Percentiles rank a stretch among this genome's conserved stretches.
phyloP scores from a whole-genome alignment of 2,113 vertebrate species.

The Takifugu bimaculatus region DNA sequence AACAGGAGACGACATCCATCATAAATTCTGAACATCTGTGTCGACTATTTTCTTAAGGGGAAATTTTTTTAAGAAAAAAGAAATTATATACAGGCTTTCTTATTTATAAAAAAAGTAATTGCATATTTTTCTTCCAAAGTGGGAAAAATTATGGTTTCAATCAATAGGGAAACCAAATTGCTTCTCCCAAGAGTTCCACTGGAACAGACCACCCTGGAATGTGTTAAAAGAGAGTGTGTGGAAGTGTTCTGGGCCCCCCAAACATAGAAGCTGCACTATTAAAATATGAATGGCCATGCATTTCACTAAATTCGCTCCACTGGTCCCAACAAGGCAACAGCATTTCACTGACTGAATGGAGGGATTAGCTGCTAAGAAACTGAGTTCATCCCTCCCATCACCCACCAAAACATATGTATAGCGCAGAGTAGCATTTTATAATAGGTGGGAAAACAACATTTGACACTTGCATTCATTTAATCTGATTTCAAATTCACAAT shows the following conservation, averaged over 20 bases:
- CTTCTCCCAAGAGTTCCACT: conserved; percentile 2
- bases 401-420: not conserved
- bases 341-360: conserved; percentile 51
- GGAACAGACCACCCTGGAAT: conserved; percentile 30
- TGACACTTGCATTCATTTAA: too few species aligned
- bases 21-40: too few species aligned
- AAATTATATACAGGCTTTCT: too few species aligned
- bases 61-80: too few species aligned
- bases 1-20: too few species aligned
- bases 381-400: conserved; percentile 27
- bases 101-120: not conserved
- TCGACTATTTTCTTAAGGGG: too few species aligned
- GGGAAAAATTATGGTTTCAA: not conserved
- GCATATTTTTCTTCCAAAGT: not conserved
- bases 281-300: conserved; percentile 59
- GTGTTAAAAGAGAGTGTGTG: conserved; percentile 17
- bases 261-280: conserved; percentile 36
- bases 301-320: conserved; percentile 27
- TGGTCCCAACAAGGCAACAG: conserved; percentile 43
- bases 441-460: not conserved
- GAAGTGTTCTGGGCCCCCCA: conserved; percentile 5
- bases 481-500: too few species aligned
- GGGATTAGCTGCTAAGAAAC: conserved; percentile 51
- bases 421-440: not conserved
- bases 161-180: not conserved